Conservation (phyloP, 1,140 invertebrate species). For the Portunus trituberculatus region DNA sequence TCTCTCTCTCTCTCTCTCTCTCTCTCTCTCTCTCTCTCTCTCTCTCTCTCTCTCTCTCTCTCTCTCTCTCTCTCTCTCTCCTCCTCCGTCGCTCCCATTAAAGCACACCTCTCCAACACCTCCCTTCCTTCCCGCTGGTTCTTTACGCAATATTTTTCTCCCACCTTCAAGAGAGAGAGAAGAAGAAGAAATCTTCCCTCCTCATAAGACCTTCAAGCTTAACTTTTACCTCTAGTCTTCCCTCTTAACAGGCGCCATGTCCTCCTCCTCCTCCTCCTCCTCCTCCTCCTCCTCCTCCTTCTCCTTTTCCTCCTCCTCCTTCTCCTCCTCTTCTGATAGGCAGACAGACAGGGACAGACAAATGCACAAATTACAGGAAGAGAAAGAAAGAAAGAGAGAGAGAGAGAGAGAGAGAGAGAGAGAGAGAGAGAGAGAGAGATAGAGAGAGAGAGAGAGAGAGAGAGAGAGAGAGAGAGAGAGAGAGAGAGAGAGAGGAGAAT, state of each 20-base stretch:
- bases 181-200: not conserved
- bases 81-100: not conserved
- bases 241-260: not conserved
- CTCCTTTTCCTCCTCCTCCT: not conserved
- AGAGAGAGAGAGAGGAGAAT: not conserved
- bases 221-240: conserved; percentile 1
- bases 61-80: not conserved
- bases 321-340: not conserved
- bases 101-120: not conserved
- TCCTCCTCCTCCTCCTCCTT: too few relatives aligned
- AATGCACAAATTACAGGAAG: not conserved
- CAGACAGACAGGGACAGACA: not conserved
- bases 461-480: not conserved
- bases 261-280: too few relatives aligned
- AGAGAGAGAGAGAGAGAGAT: not conserved
- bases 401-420: conserved; percentile 12
- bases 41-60: not conserved
- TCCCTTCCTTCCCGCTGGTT: conserved; percentile 4
- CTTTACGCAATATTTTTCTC: not conserved
- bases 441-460: not conserved
- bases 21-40: conserved; percentile 28
- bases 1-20: not conserved
- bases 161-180: not conserved
- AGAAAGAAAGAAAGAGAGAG: not conserved
- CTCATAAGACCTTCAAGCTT: conserved; percentile 22